Base-by-base conservation (phyloP, 1,140 invertebrate genomes). In the Drosophila paulistorum region DNA sequence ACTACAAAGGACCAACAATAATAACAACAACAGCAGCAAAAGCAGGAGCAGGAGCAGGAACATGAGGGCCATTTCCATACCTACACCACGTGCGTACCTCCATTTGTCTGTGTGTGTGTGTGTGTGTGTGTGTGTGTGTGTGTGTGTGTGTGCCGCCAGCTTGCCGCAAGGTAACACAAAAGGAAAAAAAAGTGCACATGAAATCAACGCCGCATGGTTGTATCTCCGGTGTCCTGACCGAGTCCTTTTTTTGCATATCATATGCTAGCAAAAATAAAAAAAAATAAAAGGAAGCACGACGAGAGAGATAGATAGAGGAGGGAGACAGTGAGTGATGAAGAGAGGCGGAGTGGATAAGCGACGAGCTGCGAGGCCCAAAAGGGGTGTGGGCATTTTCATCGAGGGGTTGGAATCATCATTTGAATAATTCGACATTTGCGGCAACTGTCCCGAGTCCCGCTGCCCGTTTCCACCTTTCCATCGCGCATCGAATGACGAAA, bases 371-470 rank as follows among this genome's bases (percentile, higher is more conserved):
- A 13, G 37, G 37, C 37, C 6, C 30, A 7, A 30, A 20, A 51
- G 17, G 45, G 45, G 45, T 20, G 20, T 11, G 17, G 42, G 61
- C 60, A 62, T 62, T 30, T 26, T 26, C 61, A 30, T 42, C 60
- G 69, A 73, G 71, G 83, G 83, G 83, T 78, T 86, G 85, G 83
- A 87, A 86, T 86, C 83, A 86, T 86, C 83, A 86, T 86, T 86
- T 86, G 83, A 86, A 86, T 86, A 86, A 86, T 87, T 86, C 83
- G 83, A 86, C 83, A 86, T 86, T 86, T 86, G 83, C 83, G 83
- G 83, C 81, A 67, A 39, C 20, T 45, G 66, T 35, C 26, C 41
- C 17, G 61, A 58, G 62, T 60, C 64, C 71, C 30, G 55, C 35
- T 37, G 35, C 45, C 77, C 68, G 55, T 81, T 71, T 81, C 75